These are phyloP conservation scores for Crematogaster levior DNA, from an alignment of 2,888 invertebrate species.

Conservation along the genomic window DNA sequence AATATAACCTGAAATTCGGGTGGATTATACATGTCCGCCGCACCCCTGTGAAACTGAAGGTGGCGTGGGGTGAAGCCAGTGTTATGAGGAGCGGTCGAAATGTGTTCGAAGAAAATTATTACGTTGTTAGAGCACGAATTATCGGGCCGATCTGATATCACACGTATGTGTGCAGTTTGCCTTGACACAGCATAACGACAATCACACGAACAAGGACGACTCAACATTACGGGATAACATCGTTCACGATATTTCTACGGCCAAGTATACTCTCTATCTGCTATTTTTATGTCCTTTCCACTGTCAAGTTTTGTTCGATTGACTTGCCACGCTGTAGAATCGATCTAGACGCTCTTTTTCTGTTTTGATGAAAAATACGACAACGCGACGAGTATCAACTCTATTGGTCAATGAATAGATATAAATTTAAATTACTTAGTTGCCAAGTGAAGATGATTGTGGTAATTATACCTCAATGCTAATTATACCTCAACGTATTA, in stretches of 20 bases:
- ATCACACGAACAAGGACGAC: conserved; percentile 78
- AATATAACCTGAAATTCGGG: conserved; percentile 3
- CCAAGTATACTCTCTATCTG: conserved; percentile 71
- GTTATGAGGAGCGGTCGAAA: conserved; percentile 31
- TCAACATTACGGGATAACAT: conserved; percentile 75
- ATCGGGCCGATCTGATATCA: conserved; percentile 71
- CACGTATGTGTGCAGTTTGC: conserved; percentile 71
- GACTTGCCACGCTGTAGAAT: conserved; percentile 63
- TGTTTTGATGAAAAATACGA: conserved; percentile 51
- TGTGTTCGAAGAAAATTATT: conserved; percentile 56
- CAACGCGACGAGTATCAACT: conserved; percentile 32
- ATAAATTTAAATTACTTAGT: neutral
- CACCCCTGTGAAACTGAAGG: neutral
- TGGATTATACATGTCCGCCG: conserved; percentile 22
- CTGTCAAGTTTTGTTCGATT: conserved; percentile 66
- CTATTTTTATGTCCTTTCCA: conserved; percentile 71
- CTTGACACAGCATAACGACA: conserved; percentile 79
- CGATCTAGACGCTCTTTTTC: conserved; percentile 65
- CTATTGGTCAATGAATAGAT: neutral
- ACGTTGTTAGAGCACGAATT: conserved; percentile 49
- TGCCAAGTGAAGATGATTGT: neutral
- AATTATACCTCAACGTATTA: neutral
- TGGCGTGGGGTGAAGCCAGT: neutral
- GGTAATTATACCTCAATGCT: too few relatives aligned
- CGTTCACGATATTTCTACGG: conserved; percentile 72